Conservation (phyloP, 2,113 vertebrate species). For the Condylura cristata region DNA sequence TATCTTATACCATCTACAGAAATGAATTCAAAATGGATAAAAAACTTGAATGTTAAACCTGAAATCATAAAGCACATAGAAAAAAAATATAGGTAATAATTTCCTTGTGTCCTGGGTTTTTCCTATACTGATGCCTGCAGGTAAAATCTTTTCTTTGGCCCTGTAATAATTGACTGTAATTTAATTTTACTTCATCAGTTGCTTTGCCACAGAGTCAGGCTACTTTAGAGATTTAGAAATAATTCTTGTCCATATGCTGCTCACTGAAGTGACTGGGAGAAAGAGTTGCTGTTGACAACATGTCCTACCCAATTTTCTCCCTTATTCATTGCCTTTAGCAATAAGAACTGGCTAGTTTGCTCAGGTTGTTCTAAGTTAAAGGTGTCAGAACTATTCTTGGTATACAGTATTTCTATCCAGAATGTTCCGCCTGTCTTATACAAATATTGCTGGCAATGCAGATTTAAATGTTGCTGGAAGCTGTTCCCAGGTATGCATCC, state of each 20-base stretch:
- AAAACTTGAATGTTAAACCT: background rate
- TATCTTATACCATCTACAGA: background rate
- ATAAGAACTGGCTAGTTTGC: background rate
- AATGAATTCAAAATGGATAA: background rate
- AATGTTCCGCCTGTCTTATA: background rate
- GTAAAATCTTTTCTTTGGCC: constrained; percentile 18
- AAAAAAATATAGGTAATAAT: background rate
- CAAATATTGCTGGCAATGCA: background rate
- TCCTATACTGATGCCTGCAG: background rate
- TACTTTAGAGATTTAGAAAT: constrained; percentile 15
- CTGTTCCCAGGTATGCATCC: background rate
- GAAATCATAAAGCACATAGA: background rate
- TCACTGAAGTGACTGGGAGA: background rate
- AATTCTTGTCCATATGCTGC: background rate
- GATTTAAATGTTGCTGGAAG: background rate
- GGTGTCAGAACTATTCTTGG: background rate
- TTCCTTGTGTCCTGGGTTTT: background rate
- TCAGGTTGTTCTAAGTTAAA: background rate
- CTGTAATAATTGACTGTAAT: background rate
- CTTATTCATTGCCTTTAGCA: background rate
- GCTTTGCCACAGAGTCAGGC: background rate
- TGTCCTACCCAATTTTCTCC: background rate
- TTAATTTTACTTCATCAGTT: background rate
- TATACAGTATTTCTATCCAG: background rate
- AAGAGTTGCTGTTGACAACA: background rate